Evolutionary conservation across 1,140 invertebrate species (phyloP), one percentile per base, ranked within the genome.

Genomic region (Nylanderia fulva): DNA sequence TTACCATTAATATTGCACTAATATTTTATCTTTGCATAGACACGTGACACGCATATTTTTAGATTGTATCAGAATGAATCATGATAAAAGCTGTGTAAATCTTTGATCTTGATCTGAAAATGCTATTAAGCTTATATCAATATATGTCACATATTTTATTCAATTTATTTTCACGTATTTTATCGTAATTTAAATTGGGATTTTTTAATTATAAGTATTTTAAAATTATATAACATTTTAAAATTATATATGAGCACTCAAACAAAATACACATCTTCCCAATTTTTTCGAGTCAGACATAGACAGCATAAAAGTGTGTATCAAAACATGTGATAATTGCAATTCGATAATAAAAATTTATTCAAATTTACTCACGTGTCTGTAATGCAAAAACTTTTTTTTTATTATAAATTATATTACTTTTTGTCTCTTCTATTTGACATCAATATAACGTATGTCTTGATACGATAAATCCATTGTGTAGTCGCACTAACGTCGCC

Each of bases 61-160:
- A 75, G 45, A 39, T 39, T 0, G 29, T 13, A 33, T 1, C 21
- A 36, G 29, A n/a, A n/a, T n/a, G 29, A 3, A 33, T n/a, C n/a
- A 33, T 36, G 54, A 75, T 60, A 75, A 61, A n/a, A 33, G 15
- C 15, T 39, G 42, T 58, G 21, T 75, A 27, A 21, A n/a, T 61
- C 36, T 39, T 56, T 39, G 9, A 75, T 74, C 33, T 74, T 8
- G 33, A 71, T 33, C 27, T 5, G 5, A 27, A 45, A 72, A 36
- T 54, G 69, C 29, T 54, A 54, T 72, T 71, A 71, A 24, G 15
- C 5, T 33, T 18, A 21, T 42, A 60, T 75, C 36, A 36, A 75
- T 42, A 29, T 75, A 60, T 58, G 36, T 75, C 36, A 42, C 36
- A 18, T 61, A 33, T 33, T 60, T 36, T 1, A 27, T 54, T 42